Base-by-base conservation (phyloP, 2,113 vertebrate genomes). In the Anguilla rostrata region DNA sequence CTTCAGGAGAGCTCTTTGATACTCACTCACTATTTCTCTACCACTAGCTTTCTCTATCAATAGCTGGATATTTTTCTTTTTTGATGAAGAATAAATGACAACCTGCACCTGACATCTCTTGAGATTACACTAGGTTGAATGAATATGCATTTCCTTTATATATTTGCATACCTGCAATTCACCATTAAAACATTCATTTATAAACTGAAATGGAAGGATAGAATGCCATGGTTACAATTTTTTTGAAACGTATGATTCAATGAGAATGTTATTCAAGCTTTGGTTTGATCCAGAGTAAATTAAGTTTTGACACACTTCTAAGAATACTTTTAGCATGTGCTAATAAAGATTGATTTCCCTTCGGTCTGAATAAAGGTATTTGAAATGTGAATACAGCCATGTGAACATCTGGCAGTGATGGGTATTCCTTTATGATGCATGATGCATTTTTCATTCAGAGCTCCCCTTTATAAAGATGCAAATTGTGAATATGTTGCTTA, bases 391-490 rank as follows among this genome's bases (percentile, higher is more conserved):
- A 89, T 92, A 89, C 90, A 93, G 91, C 91, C 92, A 90, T 81
- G 85, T 41, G 89, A 94, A 94, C 94, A 95, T 93, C 94, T 95
- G 93, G 84, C 80, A 85, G 87, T 82, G 4, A 87, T 91, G 87
- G 89, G 84, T 87, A 83, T 90, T 92, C 90, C 82, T 91, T 89
- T 92, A 92, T 91, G 87, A 81, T 91, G 89, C 87, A 85, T 84
- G 87, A 88, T 91, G 4, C 91, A 81, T 87, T 89, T 93, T 92
- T 92, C 88, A 93, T 88, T 81, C 15, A 87, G 89, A 84, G 57
- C 79, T 63, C 89, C 88, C 81, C 71, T 80, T 57, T 71, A 87
- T 49, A 87, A 84, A 84, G 88, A 60, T 46, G 57, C 78, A 80
- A 43, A 84, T 81, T 83, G 85, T 86, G 78, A 88, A 87, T 34